These are phyloP conservation scores for Podarcis cretensis DNA, from an alignment of 2,113 vertebrate genomes.

Conservation along the genomic window DNA sequence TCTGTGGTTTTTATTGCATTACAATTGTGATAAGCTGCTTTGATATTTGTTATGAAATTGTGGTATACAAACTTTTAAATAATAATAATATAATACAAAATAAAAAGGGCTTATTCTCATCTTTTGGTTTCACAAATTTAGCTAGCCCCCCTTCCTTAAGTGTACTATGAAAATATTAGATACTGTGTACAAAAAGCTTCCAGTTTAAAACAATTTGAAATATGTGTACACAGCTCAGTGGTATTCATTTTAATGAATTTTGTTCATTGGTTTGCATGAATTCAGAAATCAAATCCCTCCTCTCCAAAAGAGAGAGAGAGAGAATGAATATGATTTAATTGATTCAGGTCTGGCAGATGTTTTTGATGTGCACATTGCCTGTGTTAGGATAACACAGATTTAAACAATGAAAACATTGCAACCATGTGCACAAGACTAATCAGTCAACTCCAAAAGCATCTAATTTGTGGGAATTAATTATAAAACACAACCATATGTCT, in stretches of 20 bases:
- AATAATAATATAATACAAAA: no score
- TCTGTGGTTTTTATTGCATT: no score
- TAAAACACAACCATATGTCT: conserved; percentile 64
- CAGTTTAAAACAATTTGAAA: not conserved
- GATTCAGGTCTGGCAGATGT: conserved; percentile 4
- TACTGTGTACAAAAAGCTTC: not conserved
- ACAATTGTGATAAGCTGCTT: no score
- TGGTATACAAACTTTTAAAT: no score
- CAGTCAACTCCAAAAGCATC: conserved; percentile 33
- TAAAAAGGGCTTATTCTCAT: not conserved
- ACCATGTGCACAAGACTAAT: conserved; percentile 37
- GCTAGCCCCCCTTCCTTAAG: not conserved
- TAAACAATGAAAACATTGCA: conserved; percentile 43
- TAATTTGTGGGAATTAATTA: conserved; percentile 69
- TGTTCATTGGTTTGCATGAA: not conserved
- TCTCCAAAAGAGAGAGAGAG: not conserved
- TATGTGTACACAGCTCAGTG: not conserved
- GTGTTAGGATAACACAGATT: conserved; percentile 40
- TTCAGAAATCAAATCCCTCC: not conserved
- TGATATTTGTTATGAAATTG: no score
- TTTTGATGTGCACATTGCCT: not conserved
- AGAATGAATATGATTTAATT: conserved; percentile 11
- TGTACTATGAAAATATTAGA: not conserved
- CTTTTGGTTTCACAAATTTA: not conserved
- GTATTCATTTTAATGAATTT: not conserved